These are phyloP conservation scores for Lymantria dispar DNA, from an alignment of 2,888 invertebrate species.

Conservation along the genomic window DNA sequence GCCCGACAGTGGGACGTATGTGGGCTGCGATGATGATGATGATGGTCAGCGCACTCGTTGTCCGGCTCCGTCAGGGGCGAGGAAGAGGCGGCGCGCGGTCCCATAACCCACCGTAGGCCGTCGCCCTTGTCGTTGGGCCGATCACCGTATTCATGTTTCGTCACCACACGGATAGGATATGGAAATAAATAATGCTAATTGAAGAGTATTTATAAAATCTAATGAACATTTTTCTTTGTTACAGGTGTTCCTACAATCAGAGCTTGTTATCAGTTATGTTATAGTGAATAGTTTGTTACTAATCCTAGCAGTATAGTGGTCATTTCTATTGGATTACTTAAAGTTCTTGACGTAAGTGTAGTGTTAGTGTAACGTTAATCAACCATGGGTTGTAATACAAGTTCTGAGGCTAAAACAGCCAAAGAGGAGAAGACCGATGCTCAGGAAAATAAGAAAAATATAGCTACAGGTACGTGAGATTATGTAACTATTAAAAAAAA, in stretches of 20 bases:
- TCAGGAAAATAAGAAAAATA: conserved; percentile 41
- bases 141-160: no score
- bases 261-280: conserved; percentile 35
- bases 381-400: conserved; percentile 63
- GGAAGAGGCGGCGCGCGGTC: no score
- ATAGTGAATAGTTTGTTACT: conserved; percentile 30
- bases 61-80: no score
- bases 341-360: conserved; percentile 19
- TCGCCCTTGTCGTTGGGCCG: no score
- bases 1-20: no score
- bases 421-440: conserved; percentile 47
- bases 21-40: no score
- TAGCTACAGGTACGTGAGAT: conserved; percentile 37
- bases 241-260: conserved; percentile 35
- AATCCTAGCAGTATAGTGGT: conserved; percentile 5
- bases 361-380: conserved; percentile 10
- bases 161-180: no score
- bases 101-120: no score
- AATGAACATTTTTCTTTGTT: no score
- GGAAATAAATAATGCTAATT: no score
- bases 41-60: no score
- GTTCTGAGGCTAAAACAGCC: conserved; percentile 54
- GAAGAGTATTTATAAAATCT: no score
- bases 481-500: neutral
- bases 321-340: conserved; percentile 5